Conservation (phyloP, 2,113 vertebrate species). For the Gavia stellata region DNA sequence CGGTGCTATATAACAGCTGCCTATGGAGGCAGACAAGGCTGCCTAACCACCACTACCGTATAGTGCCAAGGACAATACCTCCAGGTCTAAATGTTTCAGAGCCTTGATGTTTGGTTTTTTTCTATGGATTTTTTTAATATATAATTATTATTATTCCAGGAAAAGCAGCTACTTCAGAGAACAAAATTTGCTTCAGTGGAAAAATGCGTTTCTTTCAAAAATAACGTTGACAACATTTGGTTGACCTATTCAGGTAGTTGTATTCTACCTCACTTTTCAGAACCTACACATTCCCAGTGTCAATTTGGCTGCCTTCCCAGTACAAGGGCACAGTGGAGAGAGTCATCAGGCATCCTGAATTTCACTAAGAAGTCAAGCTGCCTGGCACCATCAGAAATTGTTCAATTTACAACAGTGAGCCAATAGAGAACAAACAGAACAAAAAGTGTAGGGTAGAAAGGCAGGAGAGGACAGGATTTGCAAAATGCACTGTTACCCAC, state of each 20-base stretch:
- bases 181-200: not conserved
- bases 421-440: not conserved
- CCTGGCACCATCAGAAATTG: not conserved
- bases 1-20: not conserved
- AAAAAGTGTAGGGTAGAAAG: not conserved
- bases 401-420: not conserved
- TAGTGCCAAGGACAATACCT: not conserved
- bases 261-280: not conserved
- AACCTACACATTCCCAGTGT: not conserved
- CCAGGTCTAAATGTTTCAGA: not conserved
- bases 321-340: not conserved
- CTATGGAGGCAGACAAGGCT: not conserved
- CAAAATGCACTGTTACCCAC: not conserved
- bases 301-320: not conserved
- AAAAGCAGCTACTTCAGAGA: not conserved
- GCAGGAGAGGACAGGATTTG: not conserved
- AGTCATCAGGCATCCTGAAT: not conserved
- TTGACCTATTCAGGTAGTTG: not conserved
- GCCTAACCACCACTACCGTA: not conserved
- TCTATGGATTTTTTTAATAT: not conserved
- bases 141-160: not conserved
- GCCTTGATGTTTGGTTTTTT: not conserved
- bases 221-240: not conserved
- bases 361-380: not conserved
- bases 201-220: not conserved